These are phyloP conservation scores for Gobiocypris rarus DNA, from an alignment of 2,113 vertebrate genomes.

Conservation along the genomic window DNA sequence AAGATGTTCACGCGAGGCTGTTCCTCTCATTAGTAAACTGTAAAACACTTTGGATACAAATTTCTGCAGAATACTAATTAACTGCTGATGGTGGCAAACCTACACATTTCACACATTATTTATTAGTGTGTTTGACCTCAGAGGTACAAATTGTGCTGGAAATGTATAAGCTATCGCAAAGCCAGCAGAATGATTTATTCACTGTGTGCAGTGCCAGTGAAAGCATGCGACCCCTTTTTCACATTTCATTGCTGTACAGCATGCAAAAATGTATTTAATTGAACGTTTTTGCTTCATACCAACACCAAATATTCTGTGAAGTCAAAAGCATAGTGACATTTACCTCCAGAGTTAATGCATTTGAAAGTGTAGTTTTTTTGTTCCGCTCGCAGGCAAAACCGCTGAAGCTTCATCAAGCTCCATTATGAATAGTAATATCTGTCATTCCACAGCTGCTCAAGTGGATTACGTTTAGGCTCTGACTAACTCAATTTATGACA, in stretches of 20 bases:
- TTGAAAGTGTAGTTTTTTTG: constrained; percentile 3
- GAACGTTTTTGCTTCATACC: neutral
- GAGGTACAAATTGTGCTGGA: neutral
- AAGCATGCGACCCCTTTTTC: neutral
- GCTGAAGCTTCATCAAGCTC: constrained; percentile 7
- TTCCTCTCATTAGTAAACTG: neutral
- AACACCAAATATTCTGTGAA: neutral
- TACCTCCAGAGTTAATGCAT: constrained; percentile 7
- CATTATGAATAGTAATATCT: constrained; percentile 31
- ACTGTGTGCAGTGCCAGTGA: neutral
- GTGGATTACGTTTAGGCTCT: neutral
- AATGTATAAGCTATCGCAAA: neutral
- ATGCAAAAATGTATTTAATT: neutral
- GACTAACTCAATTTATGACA: constrained; percentile 5
- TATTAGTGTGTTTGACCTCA: constrained; percentile 20
- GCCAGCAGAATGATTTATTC: constrained; percentile 1
- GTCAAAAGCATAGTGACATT: constrained; percentile 17
- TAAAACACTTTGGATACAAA: neutral
- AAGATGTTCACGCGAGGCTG: neutral
- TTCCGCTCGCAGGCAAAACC: neutral
- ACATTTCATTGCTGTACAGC: neutral
- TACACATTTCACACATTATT: constrained; percentile 16
- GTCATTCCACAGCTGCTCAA: neutral
- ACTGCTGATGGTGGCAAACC: neutral
- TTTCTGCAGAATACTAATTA: constrained; percentile 23